Evolutionary conservation across 2,888 invertebrate genomes (phyloP).

Genomic region (Choristoneura rosaceana): DNA sequence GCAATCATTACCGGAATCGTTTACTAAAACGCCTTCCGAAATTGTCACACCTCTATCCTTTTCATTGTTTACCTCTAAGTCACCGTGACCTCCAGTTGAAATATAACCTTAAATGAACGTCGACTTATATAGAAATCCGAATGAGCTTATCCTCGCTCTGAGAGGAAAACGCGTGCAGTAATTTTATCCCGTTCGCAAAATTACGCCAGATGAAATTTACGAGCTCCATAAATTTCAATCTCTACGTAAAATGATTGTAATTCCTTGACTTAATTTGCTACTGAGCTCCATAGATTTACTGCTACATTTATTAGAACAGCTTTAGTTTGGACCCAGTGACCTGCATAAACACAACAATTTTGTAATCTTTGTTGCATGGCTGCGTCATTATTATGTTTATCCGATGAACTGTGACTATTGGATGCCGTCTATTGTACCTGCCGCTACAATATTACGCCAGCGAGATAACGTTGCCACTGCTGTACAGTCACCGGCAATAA

Average conservation of each 20-base stretch:
- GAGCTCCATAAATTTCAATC: conserved; percentile 32
- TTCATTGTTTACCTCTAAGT: conserved; percentile 5
- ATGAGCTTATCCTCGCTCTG: conserved; percentile 20
- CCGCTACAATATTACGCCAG: conserved; percentile 31
- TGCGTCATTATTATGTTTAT: conserved; percentile 35
- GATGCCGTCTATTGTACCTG: conserved; percentile 24
- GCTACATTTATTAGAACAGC: conserved; percentile 1
- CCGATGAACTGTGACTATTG: conserved; percentile 38
- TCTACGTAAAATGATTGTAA: conserved; percentile 16
- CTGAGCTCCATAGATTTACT: conserved; percentile 7
- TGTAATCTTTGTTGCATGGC: conserved; percentile 27
- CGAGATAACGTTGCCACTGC: background rate
- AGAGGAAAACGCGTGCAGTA: conserved; percentile 23
- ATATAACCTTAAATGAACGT: conserved; percentile 30
- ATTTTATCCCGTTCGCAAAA: conserved; percentile 33
- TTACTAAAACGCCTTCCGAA: conserved; percentile 12
- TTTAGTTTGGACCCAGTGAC: conserved; percentile 10
- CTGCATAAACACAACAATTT: conserved; percentile 22
- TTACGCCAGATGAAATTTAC: conserved; percentile 35
- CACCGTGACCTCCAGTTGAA: conserved; percentile 26
- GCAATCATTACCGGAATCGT: conserved; percentile 29
- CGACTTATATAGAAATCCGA: conserved; percentile 28
- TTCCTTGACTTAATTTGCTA: conserved; percentile 19
- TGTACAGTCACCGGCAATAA: background rate
- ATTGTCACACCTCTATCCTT: conserved; percentile 18